These are phyloP conservation scores for Lasioglossum leucozonium DNA, from an alignment of 2,888 invertebrate genomes.

Conservation along the genomic window DNA sequence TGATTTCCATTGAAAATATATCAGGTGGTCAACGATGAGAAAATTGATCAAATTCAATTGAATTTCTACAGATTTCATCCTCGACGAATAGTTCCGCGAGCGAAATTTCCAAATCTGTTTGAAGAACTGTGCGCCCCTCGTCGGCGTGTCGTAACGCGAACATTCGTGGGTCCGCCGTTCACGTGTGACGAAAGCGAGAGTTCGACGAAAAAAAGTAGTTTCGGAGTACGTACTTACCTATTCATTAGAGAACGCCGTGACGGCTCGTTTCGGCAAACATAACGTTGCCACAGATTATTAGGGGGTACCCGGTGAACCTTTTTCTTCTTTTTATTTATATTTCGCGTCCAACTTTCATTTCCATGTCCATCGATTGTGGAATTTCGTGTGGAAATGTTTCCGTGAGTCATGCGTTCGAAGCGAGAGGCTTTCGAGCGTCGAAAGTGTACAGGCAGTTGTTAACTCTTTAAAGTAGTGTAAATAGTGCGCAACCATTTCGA, in stretches of 20 bases:
- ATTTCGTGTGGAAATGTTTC: conserved; percentile 25
- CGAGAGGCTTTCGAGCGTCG: background rate
- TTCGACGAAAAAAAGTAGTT: background rate
- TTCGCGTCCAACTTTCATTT: conserved; percentile 15
- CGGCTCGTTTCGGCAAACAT: background rate
- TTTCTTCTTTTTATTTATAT: too few species aligned
- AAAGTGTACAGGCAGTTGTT: background rate
- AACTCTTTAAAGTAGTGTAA: background rate
- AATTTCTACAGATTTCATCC: too few species aligned
- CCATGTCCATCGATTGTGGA: background rate
- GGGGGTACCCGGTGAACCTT: background rate
- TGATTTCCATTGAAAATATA: too few species aligned
- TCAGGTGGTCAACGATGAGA: too few species aligned
- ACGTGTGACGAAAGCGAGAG: background rate
- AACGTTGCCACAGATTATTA: background rate
- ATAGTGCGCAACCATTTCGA: background rate
- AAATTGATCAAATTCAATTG: too few species aligned
- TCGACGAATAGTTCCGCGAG: too few species aligned
- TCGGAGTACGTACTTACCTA: background rate
- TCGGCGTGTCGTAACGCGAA: background rate
- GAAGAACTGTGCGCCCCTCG: too few species aligned
- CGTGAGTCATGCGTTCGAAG: background rate
- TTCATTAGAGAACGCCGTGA: background rate
- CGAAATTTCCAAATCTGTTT: too few species aligned
- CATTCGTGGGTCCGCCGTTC: background rate